Percentiles rank a stretch among this genome's conserved stretches.
These are phyloP conservation scores for Nephrotoma appendiculata DNA, from an alignment of 2,888 invertebrate species.

Conservation along the genomic window DNA sequence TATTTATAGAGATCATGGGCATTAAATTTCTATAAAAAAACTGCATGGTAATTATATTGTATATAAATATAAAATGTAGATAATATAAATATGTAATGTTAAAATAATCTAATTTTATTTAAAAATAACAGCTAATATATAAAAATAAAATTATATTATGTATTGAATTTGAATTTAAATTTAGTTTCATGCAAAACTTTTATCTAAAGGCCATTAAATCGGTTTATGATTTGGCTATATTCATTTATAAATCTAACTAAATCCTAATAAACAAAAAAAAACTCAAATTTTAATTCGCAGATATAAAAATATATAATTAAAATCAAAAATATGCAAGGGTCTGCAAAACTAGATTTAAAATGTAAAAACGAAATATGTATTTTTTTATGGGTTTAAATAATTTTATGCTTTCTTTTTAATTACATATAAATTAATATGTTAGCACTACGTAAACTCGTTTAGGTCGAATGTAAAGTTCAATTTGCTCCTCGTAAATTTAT, in stretches of 20 bases:
- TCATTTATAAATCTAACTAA: background rate
- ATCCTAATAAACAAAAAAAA: background rate
- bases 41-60: background rate
- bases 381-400: too few species aligned
- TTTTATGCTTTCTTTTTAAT: too few species aligned
- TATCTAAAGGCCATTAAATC: background rate
- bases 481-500: too few species aligned
- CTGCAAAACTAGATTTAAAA: too few species aligned
- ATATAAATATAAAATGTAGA: background rate
- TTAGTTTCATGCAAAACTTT: background rate
- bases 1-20: background rate
- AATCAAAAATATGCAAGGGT: too few species aligned
- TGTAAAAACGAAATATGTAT: too few species aligned
- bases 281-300: background rate
- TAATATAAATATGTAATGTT: background rate
- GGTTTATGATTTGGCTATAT: background rate
- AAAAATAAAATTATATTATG: background rate
- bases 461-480: too few species aligned
- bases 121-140: background rate
- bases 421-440: too few species aligned
- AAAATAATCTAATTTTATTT: background rate
- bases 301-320: background rate
- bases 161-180: background rate
- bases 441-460: too few species aligned
- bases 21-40: background rate